Percentiles rank a stretch among this genome's conserved stretches.
Evolutionary conservation across 2,888 invertebrate species (phyloP).

Genomic region (Agrochola litura): DNA sequence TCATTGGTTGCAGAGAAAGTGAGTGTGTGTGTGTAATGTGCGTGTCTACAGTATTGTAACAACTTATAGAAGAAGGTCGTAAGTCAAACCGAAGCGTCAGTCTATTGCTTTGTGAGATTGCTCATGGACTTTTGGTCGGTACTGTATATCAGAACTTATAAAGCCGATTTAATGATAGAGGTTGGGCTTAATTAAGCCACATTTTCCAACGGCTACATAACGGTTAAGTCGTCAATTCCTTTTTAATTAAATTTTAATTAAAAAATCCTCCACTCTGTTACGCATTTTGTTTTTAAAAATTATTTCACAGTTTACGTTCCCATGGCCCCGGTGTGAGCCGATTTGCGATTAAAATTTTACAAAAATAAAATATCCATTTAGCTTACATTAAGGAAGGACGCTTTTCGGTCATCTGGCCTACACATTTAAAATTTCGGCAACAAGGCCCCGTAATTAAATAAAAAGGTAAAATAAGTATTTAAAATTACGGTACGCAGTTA

Average conservation of each 20-base stretch:
- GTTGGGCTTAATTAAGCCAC: conserved; percentile 37
- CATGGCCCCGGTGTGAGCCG: conserved; percentile 47
- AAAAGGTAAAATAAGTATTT: conserved; percentile 62
- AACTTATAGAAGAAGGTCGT: no score
- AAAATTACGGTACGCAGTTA: conserved; percentile 51
- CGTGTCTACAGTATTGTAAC: no score
- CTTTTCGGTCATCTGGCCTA: conserved; percentile 56
- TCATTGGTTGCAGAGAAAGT: no score
- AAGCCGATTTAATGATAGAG: conserved; percentile 28
- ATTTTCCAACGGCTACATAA: conserved; percentile 43
- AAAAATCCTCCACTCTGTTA: conserved; percentile 27
- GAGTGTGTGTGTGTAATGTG: no score
- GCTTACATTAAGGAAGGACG: conserved; percentile 48
- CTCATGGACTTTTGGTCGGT: no score
- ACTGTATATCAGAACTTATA: conserved; percentile 4
- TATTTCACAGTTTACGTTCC: conserved; percentile 56
- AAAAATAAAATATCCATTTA: conserved; percentile 65
- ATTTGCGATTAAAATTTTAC: conserved; percentile 51
- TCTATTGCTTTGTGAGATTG: no score
- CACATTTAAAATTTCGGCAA: conserved; percentile 57
- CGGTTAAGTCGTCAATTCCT: conserved; percentile 47
- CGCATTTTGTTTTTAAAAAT: conserved; percentile 48
- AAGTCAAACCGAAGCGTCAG: no score
- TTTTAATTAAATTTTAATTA: conserved; percentile 53
- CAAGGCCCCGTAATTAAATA: conserved; percentile 61